phyloP scores from a whole-genome alignment of 2,888 invertebrate species.

The Caenorhabditis japonica region DNA sequence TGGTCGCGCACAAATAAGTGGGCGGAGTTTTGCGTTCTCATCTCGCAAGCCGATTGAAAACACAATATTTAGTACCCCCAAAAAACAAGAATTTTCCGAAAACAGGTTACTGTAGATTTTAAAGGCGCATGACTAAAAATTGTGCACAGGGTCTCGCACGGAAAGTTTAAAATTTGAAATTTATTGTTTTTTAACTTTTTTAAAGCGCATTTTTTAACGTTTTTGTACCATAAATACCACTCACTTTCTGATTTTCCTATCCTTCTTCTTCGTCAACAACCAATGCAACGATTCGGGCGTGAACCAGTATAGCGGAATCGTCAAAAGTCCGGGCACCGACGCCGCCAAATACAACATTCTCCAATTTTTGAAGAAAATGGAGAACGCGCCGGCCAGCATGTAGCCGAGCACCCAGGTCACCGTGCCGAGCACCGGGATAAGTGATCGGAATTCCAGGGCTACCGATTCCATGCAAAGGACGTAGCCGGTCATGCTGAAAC shows the following conservation, averaged over 20 bases:
- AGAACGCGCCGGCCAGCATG: slow-evolving; percentile 70
- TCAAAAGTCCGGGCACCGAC: slow-evolving; percentile 66
- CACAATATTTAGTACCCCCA: too few species aligned
- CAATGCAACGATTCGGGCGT: slow-evolving; percentile 73
- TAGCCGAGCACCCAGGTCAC: slow-evolving; percentile 63
- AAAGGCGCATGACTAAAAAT: too few species aligned
- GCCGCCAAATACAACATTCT: slow-evolving; percentile 69
- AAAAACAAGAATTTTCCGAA: too few species aligned
- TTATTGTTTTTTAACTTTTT: too few species aligned
- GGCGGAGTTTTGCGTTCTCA: too few species aligned
- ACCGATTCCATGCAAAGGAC: slow-evolving; percentile 64
- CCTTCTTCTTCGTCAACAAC: slow-evolving; percentile 69
- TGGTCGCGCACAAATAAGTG: too few species aligned
- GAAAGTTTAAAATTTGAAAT: too few species aligned
- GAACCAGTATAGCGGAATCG: slow-evolving; percentile 68
- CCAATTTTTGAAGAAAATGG: slow-evolving; percentile 66
- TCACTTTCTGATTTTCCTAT: slow-evolving; percentile 59
- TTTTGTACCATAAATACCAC: not conserved
- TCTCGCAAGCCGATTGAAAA: too few species aligned
- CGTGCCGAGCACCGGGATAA: slow-evolving; percentile 58
- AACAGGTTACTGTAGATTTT: too few species aligned
- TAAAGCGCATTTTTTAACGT: too few species aligned
- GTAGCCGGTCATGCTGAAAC: slow-evolving; percentile 54
- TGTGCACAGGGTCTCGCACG: too few species aligned
- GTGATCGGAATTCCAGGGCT: slow-evolving; percentile 56